These are phyloP conservation scores for Clostera curtula DNA, from an alignment of 2,888 invertebrate genomes.

Conservation along the genomic window DNA sequence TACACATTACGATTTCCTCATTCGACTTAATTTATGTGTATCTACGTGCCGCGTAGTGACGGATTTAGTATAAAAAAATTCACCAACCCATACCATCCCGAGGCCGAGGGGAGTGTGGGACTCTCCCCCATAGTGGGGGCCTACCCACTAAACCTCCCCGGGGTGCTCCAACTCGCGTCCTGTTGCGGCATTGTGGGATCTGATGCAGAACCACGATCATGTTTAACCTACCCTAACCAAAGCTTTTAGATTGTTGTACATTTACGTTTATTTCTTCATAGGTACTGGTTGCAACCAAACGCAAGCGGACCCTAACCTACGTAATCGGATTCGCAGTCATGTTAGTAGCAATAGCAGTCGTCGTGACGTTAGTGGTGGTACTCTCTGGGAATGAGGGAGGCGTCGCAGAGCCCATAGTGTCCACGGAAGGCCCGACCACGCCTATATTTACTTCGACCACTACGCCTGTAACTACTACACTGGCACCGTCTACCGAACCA, in stretches of 20 bases:
- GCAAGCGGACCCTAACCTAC: slow-evolving; percentile 71
- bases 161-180: too few species aligned
- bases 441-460: slow-evolving; percentile 14
- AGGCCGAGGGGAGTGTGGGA: too few species aligned
- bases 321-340: slow-evolving; percentile 72
- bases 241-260: background rate
- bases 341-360: slow-evolving; percentile 72
- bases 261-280: slow-evolving; percentile 27
- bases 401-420: slow-evolving; percentile 34
- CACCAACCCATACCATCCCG: too few species aligned
- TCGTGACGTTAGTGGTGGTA: slow-evolving; percentile 76
- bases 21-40: too few species aligned
- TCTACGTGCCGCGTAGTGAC: too few species aligned
- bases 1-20: too few species aligned
- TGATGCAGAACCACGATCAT: background rate
- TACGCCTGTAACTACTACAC: slow-evolving; percentile 16
- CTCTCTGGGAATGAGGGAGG: slow-evolving; percentile 56
- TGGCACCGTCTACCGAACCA: slow-evolving; percentile 11
- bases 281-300: slow-evolving; percentile 77
- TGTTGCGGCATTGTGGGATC: too few species aligned
- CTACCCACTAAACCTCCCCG: too few species aligned
- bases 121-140: too few species aligned
- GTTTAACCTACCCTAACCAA: background rate
- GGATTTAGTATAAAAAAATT: too few species aligned
- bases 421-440: slow-evolving; percentile 32